These are phyloP conservation scores for Heliangelus exortis DNA, from an alignment of 2,797 vertebrate genomes.

Conservation along the genomic window DNA sequence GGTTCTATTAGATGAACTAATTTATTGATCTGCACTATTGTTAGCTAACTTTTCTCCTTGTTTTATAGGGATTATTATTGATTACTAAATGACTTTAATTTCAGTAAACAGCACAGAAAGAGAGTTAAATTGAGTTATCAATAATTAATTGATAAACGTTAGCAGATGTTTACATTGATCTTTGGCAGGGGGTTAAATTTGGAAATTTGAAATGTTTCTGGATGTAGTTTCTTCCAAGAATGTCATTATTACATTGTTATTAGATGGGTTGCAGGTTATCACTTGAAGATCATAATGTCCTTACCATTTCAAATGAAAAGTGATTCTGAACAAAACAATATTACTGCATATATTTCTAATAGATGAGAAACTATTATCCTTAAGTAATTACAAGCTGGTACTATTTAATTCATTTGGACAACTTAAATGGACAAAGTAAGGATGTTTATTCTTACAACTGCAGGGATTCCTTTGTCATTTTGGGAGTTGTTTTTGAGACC, in stretches of 20 bases:
- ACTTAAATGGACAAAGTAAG: neutral
- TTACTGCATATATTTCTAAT: neutral
- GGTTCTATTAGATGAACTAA: conserved; percentile 9
- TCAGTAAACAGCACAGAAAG: conserved; percentile 38
- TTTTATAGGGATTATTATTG: conserved; percentile 50
- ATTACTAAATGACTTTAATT: conserved; percentile 50
- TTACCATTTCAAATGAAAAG: neutral
- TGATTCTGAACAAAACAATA: neutral
- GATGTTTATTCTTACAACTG: neutral
- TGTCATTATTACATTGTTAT: neutral
- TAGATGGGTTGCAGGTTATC: neutral
- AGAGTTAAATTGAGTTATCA: conserved; percentile 53
- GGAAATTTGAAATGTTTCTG: neutral
- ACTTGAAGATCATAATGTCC: neutral
- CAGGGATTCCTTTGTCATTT: rapidly evolving
- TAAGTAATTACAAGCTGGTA: neutral
- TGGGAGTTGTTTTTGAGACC: neutral
- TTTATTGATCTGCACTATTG: conserved; percentile 43
- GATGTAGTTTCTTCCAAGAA: neutral
- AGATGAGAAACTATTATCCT: neutral
- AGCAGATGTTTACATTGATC: conserved; percentile 33
- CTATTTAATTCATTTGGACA: neutral
- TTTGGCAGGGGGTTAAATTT: neutral
- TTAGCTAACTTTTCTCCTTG: conserved; percentile 30
- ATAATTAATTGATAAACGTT: conserved; percentile 61